Base-by-base conservation (phyloP, 2,888 invertebrate genomes). In the Caenorhabditis imperialis region DNA sequence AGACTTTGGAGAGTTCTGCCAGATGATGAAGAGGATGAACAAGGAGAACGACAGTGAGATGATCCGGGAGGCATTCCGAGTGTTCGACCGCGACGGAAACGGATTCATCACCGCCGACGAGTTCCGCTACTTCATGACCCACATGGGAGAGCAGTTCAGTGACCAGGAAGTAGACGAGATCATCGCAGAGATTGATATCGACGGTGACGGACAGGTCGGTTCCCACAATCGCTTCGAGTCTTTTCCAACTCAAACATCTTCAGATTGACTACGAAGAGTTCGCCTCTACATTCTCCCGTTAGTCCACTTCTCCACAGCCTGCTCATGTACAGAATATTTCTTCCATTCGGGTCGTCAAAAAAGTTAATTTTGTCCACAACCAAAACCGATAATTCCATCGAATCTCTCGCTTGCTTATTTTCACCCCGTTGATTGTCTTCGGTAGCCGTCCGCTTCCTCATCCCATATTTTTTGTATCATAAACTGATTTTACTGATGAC, bases 21-120 rank as follows among this genome's bases (percentile, higher is more conserved):
- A 86, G 25, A 88, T 88, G 88, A 88, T 88, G 88, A 88, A 88
- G 77, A 70, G 87, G 38, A 86, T 88, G 87, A 87, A 85, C 81
- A 88, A 83, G 82, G 88, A 88, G 50, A 88, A 88, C 67, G 88
- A 88, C 79, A 81, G 80, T 30, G 88, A 88, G 61, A 88, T 88
- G 87, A 88, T 88, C 61, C 81, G 87, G 33, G 88, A 87, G 69
- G 86, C 87, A 4, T 88, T 88, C 74, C 84, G 88, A 18, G 88
- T 88, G 20, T 88, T 88, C 73, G 88, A 87, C 69, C 77, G 87
- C 6, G 87, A 88, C 62, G 88, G 88, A 22, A 88, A 88, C 72
- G 88, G 88, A 45, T 85, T 76, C 63, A 88, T 88, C 67, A 88
- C 88, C 7, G 81, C 86, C n/a, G 88, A 87, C 48, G 86, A 86